Evolutionary conservation across 2,113 vertebrate genomes (phyloP), one percentile per base, ranked within the genome.

Genomic region (Cercopithecus mona): DNA sequence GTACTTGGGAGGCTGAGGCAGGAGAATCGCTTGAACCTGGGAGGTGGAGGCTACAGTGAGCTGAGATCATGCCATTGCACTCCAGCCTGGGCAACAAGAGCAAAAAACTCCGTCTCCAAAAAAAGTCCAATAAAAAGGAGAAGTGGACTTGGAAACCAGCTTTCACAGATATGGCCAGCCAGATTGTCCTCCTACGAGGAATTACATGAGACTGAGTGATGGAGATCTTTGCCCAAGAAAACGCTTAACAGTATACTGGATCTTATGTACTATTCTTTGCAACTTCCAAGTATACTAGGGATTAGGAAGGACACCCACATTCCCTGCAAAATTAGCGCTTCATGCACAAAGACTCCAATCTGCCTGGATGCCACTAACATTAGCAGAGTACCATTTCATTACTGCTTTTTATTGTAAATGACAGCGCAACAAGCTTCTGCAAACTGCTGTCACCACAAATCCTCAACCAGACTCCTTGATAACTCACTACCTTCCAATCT

Each of bases 371-470:
- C 72, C 22, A 17, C 9, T n/a, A 38, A 25, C 72, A n/a, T 16
- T 8, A 59, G 27, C n/a, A 6, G 59, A 32, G 30, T 1, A 13
- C 3, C 2, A n/a, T 50, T 27, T 32, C 64, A 8, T 6, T n/a
- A 3, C 13, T 0, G 2, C 1, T 2, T 20, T 23, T 57, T 8
- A 52, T 2, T 20, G 20, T 22, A 22, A 35, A 10, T 9, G 30
- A 76, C 14, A 72, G 52, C 27, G 27, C 0, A 7, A n/a, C 0
- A 5, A 43, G 38, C 9, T 10, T 27, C 61, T 43, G 6, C 50
- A 10, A 4, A 11, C 57, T 18, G 70, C 32, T 22, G 40, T 45
- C 90, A 79, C 35, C 76, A 75, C 18, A 32, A 22, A 30, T 2
- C 16, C 72, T 66, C 35, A 18, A 20, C 55, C 35, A 40, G 32